Evolutionary conservation across 2,113 vertebrate genomes (phyloP), one percentile per base, ranked within the genome.

Genomic region (Microcebus griseorufus): DNA sequence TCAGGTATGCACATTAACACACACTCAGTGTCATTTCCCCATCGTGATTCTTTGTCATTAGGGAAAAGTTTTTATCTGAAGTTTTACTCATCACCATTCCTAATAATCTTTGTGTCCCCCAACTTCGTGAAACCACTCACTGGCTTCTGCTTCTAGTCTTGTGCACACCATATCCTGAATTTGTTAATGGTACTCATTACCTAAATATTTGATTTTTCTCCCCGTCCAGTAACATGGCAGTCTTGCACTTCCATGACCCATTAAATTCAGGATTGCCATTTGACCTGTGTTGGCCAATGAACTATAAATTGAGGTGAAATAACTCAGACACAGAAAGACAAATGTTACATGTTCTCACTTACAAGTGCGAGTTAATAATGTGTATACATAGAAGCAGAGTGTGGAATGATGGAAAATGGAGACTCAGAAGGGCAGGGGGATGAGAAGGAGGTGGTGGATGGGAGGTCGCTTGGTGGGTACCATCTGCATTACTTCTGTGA

Each of bases 111-210:
- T 0, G 4, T 4, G 4, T n/a, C 32, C 16, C 1, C 32, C 32
- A 72, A 42, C 48, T 58, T 84, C 10, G 22, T 51, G 51, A 91
- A 90, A 65, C n/a, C 58, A 88, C 37, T 62, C 32, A 70, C 25
- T 90, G 86, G 42, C 34, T 95, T 96, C 73, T 84, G n/a, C 6
- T 62, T 75, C 27, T 25, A 83, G 34, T 20, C 22, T 73, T 69
- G 51, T 18, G 45, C 25, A 93, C 14, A 39, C 10, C 39, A 51
- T 23, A 83, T 58, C 16, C 16, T 80, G 75, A 90, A 82, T 64
- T n/a, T 72, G 53, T 12, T 6, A 32, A 37, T 14, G 27, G 7
- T 79, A 10, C 23, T 60, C 67, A 73, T 62, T 78, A 75, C n/a
- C 72, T 80, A 23, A 72, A 53, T 45, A 16, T 72, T 45, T 48